phyloP scores from a whole-genome alignment of 2,797 vertebrate species.

The Hyperoplus immaculatus region DNA sequence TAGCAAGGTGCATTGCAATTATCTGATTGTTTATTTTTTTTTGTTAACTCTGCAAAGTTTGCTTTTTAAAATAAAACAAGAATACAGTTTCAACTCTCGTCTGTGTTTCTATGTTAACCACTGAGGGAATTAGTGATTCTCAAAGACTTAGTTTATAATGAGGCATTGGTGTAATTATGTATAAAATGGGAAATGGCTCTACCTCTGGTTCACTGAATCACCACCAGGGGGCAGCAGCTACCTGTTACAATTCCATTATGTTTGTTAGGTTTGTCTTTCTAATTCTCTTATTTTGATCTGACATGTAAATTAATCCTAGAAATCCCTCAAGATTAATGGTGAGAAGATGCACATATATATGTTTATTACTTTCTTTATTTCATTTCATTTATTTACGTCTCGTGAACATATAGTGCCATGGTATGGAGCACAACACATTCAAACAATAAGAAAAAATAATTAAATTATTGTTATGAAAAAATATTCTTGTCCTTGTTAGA shows the following conservation, averaged over 20 bases:
- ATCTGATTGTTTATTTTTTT: slow-evolving; percentile 67
- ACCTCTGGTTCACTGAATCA: slow-evolving; percentile 32
- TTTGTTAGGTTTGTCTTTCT: neutral
- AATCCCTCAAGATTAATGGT: neutral
- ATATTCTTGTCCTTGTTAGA: no score
- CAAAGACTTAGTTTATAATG: slow-evolving; percentile 49
- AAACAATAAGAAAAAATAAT: no score
- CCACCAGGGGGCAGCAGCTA: slow-evolving; percentile 84
- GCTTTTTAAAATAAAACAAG: slow-evolving; percentile 79
- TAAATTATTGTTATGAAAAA: no score
- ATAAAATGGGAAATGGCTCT: no score
- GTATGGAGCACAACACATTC: no score
- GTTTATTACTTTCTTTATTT: no score
- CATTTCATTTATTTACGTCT: no score
- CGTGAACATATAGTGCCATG: no score
- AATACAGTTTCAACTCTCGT: slow-evolving; percentile 55
- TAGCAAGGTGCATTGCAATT: slow-evolving; percentile 75
- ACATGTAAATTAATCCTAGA: neutral
- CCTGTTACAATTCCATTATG: slow-evolving; percentile 16
- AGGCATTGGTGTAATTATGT: slow-evolving; percentile 9
- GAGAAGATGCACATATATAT: no score
- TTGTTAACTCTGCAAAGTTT: slow-evolving; percentile 82
- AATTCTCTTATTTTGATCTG: neutral
- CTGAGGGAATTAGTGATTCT: slow-evolving; percentile 61
- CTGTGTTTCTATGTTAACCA: slow-evolving; percentile 53